Evolutionary conservation across 2,888 invertebrate species (phyloP), one percentile per base, ranked within the genome.

Genomic region (Ecliptopera silaceata): DNA sequence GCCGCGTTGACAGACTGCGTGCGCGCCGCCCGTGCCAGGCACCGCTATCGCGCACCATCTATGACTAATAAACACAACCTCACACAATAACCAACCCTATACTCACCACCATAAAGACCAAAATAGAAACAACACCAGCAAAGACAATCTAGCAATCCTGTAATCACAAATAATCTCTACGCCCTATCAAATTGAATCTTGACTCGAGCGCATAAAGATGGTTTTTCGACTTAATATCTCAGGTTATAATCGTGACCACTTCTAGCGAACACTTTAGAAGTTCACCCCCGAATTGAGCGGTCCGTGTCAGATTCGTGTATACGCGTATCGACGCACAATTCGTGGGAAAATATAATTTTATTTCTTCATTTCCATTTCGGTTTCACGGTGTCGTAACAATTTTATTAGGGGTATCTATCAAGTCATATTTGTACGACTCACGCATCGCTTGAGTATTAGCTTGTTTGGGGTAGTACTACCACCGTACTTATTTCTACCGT

Each of bases 41-140:
- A 90, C 86, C 79, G 49, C 81, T 90, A 90, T 90, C 90, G 88
- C 88, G 72, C 89, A 88, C 88, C 90, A 90, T 89, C 91, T 88
- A 89, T 90, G 90, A 90, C 89, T 90, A 91, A 90, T 88, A 89
- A 86, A 86, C 86, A 78, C 68, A 73, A 41, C 56, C 26, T 22
- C 69, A 69, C 59, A 55, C 63, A 65, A 63, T 58, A 65, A 69
- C 56, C 42, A 68, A 61, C 58, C 26, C 42, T 46, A 59, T 43
- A 47, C 43, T 2, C 1, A 0, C 12, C 10, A 17, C 22, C 32
- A 44, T 60, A 63, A 51, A 63, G 66, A 20, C 48, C 15, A 51
- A 53, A 58, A 62, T 68, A 3, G 10, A n/a, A 15, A 10, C 12
- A 12, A 17, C 4, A 4, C 59, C 17, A 29, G 59, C 62, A 68